These are phyloP conservation scores for Morpho deidamia DNA, from an alignment of 2,888 invertebrate species.

Conservation along the genomic window DNA sequence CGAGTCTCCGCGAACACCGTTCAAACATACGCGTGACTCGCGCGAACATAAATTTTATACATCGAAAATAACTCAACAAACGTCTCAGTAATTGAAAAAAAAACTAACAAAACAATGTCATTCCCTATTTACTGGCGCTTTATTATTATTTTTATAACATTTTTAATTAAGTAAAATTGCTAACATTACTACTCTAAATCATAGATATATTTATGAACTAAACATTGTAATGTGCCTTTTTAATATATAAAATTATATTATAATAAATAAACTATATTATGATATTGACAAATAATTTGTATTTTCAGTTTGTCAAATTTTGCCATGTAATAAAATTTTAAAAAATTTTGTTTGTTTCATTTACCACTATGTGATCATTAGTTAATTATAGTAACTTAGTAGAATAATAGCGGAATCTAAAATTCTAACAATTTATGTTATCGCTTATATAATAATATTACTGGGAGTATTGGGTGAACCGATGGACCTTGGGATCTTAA, in stretches of 20 bases:
- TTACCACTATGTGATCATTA: background rate
- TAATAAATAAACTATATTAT: constrained; percentile 34
- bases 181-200: constrained; percentile 42
- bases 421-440: too few relatives aligned
- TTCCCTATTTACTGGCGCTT: constrained; percentile 46
- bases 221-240: constrained; percentile 45
- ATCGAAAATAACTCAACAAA: constrained; percentile 75
- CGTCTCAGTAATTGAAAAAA: constrained; percentile 24
- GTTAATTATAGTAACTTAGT: too few relatives aligned
- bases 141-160: constrained; percentile 30
- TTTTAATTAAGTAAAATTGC: constrained; percentile 38
- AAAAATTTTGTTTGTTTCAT: constrained; percentile 12
- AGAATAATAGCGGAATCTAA: too few relatives aligned
- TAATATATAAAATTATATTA: constrained; percentile 35
- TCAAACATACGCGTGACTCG: constrained; percentile 90
- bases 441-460: too few relatives aligned
- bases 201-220: background rate
- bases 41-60: constrained; percentile 91
- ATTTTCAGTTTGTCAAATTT: constrained; percentile 51
- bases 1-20: constrained; percentile 86
- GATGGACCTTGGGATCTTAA: too few relatives aligned
- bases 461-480: too few relatives aligned
- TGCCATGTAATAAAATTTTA: constrained; percentile 44
- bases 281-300: constrained; percentile 30
- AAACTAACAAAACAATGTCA: constrained; percentile 29